Base-by-base conservation (phyloP, 1,140 invertebrate genomes). In the Drosophila micromelanica region DNA sequence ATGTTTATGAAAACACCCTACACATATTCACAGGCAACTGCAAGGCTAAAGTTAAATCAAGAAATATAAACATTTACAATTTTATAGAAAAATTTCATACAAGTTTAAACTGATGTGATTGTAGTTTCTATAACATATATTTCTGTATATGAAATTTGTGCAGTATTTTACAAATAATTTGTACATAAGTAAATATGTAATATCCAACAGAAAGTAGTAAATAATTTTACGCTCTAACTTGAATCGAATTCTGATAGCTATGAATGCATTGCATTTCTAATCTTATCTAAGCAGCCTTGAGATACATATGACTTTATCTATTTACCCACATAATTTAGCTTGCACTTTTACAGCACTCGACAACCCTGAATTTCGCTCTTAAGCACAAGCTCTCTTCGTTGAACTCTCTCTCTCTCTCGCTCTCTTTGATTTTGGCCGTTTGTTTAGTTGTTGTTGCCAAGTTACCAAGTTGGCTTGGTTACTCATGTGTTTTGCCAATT, bases 401-500 rank as follows among this genome's bases (percentile, higher is more conserved):
- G 27, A 3, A 12, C 23, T 37, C 23, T 56, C 35, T 46, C 27
- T 2, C 5, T 45, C 43, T 56, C 35, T 46, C 27, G 3, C 5
- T 45, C 43, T 61, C 71, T 69, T 61, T 17, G 30, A 6, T 42
- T 42, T 37, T 20, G 60, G 55, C 40, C 23, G 12, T 74, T 74
- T 74, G 52, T 61, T 65, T 70, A 46, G 75, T 72, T 71, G 67
- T 85, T 85, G 81, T 86, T 85, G 81, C 81, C 77, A 80, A 85
- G 81, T 64, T 81, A 86, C 82, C 77, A 85, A 84, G 65, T 64
- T 80, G 85, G 80, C 84, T 89, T 89, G 85, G 84, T 89, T 89
- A 89, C 84, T 89, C 84, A 90, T 84, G 77, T 89, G 84, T 89
- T 89, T 89, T 90, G 84, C 84, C 84, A 89, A 89, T 89, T 89